Conservation (phyloP, 1,140 invertebrate species). For the Diabrotica undecimpunctata region DNA sequence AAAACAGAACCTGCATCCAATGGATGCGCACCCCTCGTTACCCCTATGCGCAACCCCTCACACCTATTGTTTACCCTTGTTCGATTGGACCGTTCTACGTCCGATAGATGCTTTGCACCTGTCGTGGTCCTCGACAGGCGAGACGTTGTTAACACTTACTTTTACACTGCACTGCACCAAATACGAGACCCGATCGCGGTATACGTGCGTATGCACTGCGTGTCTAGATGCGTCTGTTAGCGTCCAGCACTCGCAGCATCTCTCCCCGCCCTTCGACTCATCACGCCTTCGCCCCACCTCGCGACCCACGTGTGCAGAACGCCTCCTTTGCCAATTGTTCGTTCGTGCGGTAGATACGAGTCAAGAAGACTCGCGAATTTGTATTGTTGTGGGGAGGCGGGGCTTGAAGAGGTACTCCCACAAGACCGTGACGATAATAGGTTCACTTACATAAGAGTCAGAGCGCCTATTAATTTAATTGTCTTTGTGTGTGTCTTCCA, state of each 20-base stretch:
- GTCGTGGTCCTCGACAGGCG: slow-evolving; percentile 29
- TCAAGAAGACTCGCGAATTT: slow-evolving; percentile 30
- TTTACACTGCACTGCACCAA: slow-evolving; percentile 26
- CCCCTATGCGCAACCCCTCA: slow-evolving; percentile 39
- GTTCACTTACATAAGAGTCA: slow-evolving; percentile 32
- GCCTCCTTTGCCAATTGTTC: slow-evolving; percentile 43
- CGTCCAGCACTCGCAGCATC: slow-evolving; percentile 26
- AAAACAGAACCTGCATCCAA: slow-evolving; percentile 28
- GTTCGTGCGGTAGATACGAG: slow-evolving; percentile 14
- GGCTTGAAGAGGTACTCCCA: slow-evolving; percentile 41
- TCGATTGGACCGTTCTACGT: slow-evolving; percentile 34
- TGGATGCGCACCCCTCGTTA: slow-evolving; percentile 35
- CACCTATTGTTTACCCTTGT: slow-evolving; percentile 40
- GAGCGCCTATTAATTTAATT: slow-evolving; percentile 31
- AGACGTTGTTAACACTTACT: slow-evolving; percentile 30
- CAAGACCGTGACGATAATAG: slow-evolving; percentile 40
- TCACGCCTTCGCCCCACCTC: slow-evolving; percentile 35
- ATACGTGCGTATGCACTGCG: slow-evolving; percentile 42
- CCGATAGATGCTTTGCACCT: slow-evolving; percentile 30
- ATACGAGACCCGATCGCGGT: slow-evolving; percentile 18
- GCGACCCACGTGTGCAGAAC: slow-evolving; percentile 41
- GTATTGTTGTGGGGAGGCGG: slow-evolving; percentile 41
- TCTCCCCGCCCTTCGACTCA: slow-evolving; percentile 28
- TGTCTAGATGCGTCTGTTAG: slow-evolving; percentile 44
- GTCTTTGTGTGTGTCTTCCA: slow-evolving; percentile 24